Evolutionary conservation across 2,113 vertebrate species (phyloP).

Genomic region (Caranx melampygus): DNA sequence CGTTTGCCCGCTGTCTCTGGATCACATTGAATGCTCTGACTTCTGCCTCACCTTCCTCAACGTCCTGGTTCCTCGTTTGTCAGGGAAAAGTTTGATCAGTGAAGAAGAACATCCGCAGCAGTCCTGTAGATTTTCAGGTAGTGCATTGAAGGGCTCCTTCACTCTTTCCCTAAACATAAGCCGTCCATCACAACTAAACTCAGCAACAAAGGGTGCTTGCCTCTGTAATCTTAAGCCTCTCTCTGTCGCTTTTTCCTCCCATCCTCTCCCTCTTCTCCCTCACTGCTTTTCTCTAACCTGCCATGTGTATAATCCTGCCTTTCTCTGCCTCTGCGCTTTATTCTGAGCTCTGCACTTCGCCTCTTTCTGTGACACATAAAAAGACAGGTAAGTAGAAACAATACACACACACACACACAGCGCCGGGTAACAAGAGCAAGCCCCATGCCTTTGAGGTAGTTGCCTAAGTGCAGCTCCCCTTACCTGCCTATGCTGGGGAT

Average conservation of each 20-base stretch:
- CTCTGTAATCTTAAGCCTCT: slow-evolving; percentile 74
- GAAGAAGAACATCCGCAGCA: slow-evolving; percentile 64
- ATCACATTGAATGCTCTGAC: slow-evolving; percentile 29
- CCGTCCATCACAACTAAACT: slow-evolving; percentile 61
- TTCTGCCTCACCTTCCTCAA: slow-evolving; percentile 49
- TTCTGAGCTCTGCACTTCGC: slow-evolving; percentile 53
- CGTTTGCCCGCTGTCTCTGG: slow-evolving; percentile 38
- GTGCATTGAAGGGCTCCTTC: slow-evolving; percentile 51
- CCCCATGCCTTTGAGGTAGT: slow-evolving; percentile 68
- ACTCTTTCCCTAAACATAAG: slow-evolving; percentile 60
- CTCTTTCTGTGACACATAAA: slow-evolving; percentile 69
- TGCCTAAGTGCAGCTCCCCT: slow-evolving; percentile 76
- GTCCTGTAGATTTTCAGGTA: slow-evolving; percentile 49
- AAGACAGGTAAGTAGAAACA: slow-evolving; percentile 76
- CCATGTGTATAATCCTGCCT: slow-evolving; percentile 81
- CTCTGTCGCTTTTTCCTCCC: slow-evolving; percentile 68
- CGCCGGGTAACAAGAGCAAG: slow-evolving; percentile 80
- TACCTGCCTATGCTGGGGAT: slow-evolving; percentile 76
- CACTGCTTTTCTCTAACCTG: slow-evolving; percentile 66
- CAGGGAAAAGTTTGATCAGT: slow-evolving; percentile 68
- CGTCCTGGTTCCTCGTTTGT: slow-evolving; percentile 52
- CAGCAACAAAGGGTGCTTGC: slow-evolving; percentile 56
- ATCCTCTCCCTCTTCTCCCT: slow-evolving; percentile 61
- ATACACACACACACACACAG: slow-evolving; percentile 49
- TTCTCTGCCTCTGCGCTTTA: slow-evolving; percentile 69